These are phyloP conservation scores for Chrysogorgia sp. DNA, from an alignment of 92 coral and sea anemone species.

Conservation along the genomic window DNA sequence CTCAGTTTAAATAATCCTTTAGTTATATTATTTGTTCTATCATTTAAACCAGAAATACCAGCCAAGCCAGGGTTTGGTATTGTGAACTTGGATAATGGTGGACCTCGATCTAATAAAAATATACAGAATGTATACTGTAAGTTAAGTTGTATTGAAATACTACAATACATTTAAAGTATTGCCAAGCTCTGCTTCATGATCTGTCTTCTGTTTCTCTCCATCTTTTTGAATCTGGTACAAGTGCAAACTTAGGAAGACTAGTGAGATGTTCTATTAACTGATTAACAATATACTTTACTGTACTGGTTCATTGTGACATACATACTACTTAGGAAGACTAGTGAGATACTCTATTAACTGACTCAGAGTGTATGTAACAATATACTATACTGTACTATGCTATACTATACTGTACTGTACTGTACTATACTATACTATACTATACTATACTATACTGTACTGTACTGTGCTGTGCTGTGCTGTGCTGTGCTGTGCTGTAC, in stretches of 20 bases:
- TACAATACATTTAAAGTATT: no score
- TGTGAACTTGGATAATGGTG: conserved; percentile 3
- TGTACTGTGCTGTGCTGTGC: not conserved
- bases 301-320: no score
- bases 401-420: not conserved
- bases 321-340: no score
- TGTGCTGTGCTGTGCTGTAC: not conserved
- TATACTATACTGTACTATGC: not conserved
- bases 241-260: no score
- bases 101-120: conserved; percentile 4
- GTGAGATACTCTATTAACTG: no score
- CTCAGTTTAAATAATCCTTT: conserved; percentile 72
- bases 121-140: not conserved
- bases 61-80: conserved; percentile 86
- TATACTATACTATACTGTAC: not conserved
- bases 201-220: no score
- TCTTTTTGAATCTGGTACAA: no score
- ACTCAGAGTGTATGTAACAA: not conserved
- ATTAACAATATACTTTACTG: no score
- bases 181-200: no score
- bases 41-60: conserved; percentile 87
- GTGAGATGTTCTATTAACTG: no score
- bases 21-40: conserved; percentile 77
- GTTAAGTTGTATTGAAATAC: no score
- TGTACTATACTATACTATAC: not conserved